Evolutionary conservation across 1,140 invertebrate species (phyloP).

Genomic region (Aradophagus sp.): DNA sequence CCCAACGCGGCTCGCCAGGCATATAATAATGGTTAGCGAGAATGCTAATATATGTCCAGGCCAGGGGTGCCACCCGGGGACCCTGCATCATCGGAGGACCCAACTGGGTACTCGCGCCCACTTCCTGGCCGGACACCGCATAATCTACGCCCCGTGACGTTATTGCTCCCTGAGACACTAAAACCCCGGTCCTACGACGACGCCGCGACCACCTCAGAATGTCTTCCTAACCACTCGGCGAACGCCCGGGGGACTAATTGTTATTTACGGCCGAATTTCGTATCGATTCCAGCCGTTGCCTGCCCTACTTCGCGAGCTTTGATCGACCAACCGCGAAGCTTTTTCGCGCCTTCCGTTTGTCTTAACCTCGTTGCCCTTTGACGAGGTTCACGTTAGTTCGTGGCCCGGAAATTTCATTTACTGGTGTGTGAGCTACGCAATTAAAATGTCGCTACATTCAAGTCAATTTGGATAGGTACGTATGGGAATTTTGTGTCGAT

Average conservation of each 20-base stretch:
- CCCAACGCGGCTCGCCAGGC: conserved; percentile 71
- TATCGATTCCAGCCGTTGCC: conserved; percentile 22
- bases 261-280: conserved; percentile 34
- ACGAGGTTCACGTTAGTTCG: no score
- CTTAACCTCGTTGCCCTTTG: no score
- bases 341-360: no score
- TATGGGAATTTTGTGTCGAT: no score
- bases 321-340: background rate
- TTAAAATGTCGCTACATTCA: no score
- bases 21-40: conserved; percentile 75
- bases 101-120: conserved; percentile 72
- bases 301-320: conserved; percentile 5
- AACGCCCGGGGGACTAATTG: conserved; percentile 49
- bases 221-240: conserved; percentile 33
- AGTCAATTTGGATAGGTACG: no score
- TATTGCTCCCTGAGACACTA: conserved; percentile 75
- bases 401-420: no score
- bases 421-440: no score
- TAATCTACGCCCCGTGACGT: conserved; percentile 74
- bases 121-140: conserved; percentile 70
- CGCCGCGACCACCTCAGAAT: conserved; percentile 40
- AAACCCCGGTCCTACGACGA: conserved; percentile 61
- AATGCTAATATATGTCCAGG: conserved; percentile 76
- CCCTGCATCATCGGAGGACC: conserved; percentile 75
- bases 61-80: conserved; percentile 71